A percentile compares a stretch with the other conserved stretches of the same genome.
phyloP scores from a whole-genome alignment of 2,113 vertebrate genomes.

The Phrynosoma platyrhinos region DNA sequence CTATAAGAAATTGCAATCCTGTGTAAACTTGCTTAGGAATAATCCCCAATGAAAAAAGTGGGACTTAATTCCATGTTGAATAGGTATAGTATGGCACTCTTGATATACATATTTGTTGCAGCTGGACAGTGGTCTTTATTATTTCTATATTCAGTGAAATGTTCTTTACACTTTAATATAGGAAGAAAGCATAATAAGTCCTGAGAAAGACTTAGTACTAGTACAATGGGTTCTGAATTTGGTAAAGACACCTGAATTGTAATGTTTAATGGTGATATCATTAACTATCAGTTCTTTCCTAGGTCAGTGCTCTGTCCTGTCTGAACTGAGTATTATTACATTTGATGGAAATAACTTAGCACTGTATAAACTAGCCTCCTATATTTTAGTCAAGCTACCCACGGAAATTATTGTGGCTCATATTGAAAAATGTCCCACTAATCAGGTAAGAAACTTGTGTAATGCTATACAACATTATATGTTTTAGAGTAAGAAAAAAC shows the following conservation, averaged over 20 bases:
- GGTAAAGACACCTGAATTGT: background rate
- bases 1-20: background rate
- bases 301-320: slow-evolving; percentile 96
- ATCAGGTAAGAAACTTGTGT: slow-evolving; percentile 82
- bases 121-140: rapidly evolving
- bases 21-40: background rate
- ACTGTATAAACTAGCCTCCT: slow-evolving; percentile 92
- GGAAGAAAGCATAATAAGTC: background rate
- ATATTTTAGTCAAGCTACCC: slow-evolving; percentile 91
- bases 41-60: background rate
- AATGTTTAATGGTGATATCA: slow-evolving; percentile 39
- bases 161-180: background rate
- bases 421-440: slow-evolving; percentile 92
- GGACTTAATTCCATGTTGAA: background rate
- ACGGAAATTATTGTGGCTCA: slow-evolving; percentile 91
- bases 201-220: too few relatives aligned
- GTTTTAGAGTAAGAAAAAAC: background rate
- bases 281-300: slow-evolving; percentile 60
- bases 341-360: slow-evolving; percentile 97
- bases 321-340: slow-evolving; percentile 93
- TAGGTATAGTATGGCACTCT: background rate
- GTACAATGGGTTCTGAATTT: too few relatives aligned
- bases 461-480: background rate
- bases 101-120: background rate
- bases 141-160: background rate